A percentile compares a stretch with the other conserved stretches of the same genome.
Evolutionary conservation across 2,113 vertebrate genomes (phyloP).

Genomic region (Colius striatus): DNA sequence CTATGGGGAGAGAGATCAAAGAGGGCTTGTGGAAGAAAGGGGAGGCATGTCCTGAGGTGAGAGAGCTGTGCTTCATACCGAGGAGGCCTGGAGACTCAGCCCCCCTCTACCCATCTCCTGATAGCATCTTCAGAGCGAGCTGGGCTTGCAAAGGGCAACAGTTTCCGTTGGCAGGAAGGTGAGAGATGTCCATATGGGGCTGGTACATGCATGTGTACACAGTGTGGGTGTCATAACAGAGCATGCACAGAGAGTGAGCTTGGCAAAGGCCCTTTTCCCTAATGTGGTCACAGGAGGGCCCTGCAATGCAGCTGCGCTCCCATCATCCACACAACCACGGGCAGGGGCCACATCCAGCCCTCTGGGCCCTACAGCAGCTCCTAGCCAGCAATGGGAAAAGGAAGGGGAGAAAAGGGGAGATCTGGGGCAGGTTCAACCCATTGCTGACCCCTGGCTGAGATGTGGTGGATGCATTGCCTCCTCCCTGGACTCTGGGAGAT

Average conservation of each 20-base stretch:
- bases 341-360: background rate
- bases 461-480: background rate
- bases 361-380: background rate
- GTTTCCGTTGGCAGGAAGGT: slow-evolving; percentile 49
- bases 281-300: background rate
- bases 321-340: accelerated
- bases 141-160: slow-evolving; percentile 30
- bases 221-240: slow-evolving; percentile 1
- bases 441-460: background rate
- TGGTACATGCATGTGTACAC: accelerated
- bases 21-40: background rate
- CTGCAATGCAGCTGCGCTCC: background rate
- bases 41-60: background rate
- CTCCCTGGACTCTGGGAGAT: background rate
- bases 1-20: background rate
- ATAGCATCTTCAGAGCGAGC: slow-evolving; percentile 7
- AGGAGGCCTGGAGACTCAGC: background rate
- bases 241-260: accelerated
- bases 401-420: background rate
- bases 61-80: background rate
- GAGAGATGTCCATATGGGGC: slow-evolving; percentile 15
- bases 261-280: background rate
- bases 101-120: slow-evolving; percentile 25
- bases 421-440: background rate
- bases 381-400: background rate